Conservation (phyloP, 2,888 invertebrate species). For the Actias luna region DNA sequence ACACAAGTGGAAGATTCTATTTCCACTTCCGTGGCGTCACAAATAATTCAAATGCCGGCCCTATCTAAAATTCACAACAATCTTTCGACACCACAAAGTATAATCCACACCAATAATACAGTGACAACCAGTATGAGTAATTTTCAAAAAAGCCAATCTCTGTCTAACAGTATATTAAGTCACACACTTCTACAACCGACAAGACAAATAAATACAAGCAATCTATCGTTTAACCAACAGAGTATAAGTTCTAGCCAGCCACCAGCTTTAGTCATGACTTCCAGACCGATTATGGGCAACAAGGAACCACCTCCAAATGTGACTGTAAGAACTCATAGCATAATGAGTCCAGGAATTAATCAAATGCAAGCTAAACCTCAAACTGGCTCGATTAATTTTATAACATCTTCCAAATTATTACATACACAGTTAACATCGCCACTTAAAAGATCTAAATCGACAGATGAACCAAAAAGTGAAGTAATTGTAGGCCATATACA, state of each 20-base stretch:
- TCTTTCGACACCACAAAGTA: conserved; percentile 50
- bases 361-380: conserved; percentile 64
- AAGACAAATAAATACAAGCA: conserved; percentile 63
- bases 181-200: conserved; percentile 73
- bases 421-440: conserved; percentile 83
- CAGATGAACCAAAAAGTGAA: conserved; percentile 79
- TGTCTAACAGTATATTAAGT: conserved; percentile 74
- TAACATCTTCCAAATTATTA: conserved; percentile 77
- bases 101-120: conserved; percentile 66
- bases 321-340: conserved; percentile 70
- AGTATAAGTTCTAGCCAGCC: conserved; percentile 77
- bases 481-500: conserved; percentile 76
- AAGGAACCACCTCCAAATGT: conserved; percentile 73
- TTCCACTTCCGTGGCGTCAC: conserved; percentile 56
- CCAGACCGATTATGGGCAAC: conserved; percentile 62
- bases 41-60: conserved; percentile 77
- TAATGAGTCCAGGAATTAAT: conserved; percentile 64
- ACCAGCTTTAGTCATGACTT: conserved; percentile 76
- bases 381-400: conserved; percentile 66
- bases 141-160: conserved; percentile 61
- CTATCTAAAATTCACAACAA: conserved; percentile 71
- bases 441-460: conserved; percentile 79
- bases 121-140: conserved; percentile 64
- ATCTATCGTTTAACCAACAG: conserved; percentile 65
- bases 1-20: conserved; percentile 53